Base-by-base conservation (phyloP, 1,140 invertebrate species). In the Rhyzopertha dominica region DNA sequence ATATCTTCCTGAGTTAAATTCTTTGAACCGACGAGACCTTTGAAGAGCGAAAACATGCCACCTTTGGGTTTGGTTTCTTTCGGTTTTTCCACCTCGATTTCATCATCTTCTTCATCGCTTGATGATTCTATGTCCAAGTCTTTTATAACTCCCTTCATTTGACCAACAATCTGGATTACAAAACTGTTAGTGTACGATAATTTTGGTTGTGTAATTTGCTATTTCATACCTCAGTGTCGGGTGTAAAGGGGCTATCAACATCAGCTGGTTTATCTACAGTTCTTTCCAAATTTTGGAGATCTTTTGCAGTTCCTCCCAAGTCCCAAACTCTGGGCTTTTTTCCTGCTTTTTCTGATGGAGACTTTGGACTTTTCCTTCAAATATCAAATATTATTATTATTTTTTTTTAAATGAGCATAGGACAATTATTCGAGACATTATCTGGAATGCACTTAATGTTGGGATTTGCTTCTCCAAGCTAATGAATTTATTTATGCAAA, bases 281-380 rank as follows among this genome's bases (percentile, higher is more conserved):
- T 59, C 87, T 83, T 67, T 98, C 92, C 8, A 98, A 70, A 17
- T 72, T 69, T 2, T 77, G 77, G n/a, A 85, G 69, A 67, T 97
- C 93, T 44, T 85, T 86, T 3, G 71, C 70, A 19, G 76, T 82
- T 32, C 92, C 93, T 38, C 82, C 80, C 17, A 90, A 65, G 49
- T 92, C 91, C 95, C 95, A 98, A 9, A 89, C 79, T 26, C 91
- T 77, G 0, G 84, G 87, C 62, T 90, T 86, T 63, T 98, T 98
- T 1, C 84, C 85, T 51, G 86, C 79, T 64, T 85, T 87, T 28
- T 85, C 79, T 12, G 71, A 62, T 77, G 12, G 78, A 78, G 42
- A 47, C 52, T 25, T 70, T 69, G 1, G 74, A 71, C 66, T 79
- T 84, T 66, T 87, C 32, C 54, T 54, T 43, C 20, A 51, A 54